A percentile compares a stretch with the other conserved stretches of the same genome.
Evolutionary conservation across 1,140 invertebrate genomes (phyloP).

Genomic region (Orchestia grillus): DNA sequence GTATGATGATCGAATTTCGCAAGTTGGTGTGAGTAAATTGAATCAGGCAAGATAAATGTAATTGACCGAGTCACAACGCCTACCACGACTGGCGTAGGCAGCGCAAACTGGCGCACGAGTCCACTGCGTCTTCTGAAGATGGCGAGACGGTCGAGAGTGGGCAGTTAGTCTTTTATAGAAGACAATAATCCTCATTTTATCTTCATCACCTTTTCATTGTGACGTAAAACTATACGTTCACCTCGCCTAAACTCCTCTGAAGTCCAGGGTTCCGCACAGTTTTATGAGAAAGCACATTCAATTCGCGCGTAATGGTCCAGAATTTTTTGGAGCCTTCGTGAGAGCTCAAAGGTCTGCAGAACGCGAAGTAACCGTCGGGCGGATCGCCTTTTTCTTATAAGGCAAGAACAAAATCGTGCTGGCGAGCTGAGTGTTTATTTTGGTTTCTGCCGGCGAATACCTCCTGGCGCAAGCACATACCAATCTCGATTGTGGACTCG

Average conservation of each 20-base stretch:
- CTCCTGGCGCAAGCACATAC: background rate
- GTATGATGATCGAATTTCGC: too few species aligned
- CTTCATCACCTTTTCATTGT: background rate
- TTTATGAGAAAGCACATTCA: background rate
- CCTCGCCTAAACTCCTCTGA: background rate
- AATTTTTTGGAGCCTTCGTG: background rate
- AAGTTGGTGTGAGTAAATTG: too few species aligned
- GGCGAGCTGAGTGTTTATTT: background rate
- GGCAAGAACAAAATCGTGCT: conserved; percentile 46
- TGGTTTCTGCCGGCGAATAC: conserved; percentile 3
- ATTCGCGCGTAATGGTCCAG: background rate
- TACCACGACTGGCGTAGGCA: too few species aligned
- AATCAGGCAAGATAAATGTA: too few species aligned
- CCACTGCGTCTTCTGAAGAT: too few species aligned
- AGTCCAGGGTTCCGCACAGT: background rate
- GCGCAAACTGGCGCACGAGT: too few species aligned
- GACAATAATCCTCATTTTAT: background rate
- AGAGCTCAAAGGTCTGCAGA: background rate
- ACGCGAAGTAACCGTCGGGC: conserved; percentile 11
- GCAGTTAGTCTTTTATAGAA: background rate
- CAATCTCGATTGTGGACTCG: background rate
- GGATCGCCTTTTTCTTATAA: conserved; percentile 8
- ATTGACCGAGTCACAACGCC: too few species aligned
- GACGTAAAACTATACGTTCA: background rate
- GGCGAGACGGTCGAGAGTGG: too few species aligned